Percentiles rank a stretch among this genome's conserved stretches.
Evolutionary conservation across 2,888 invertebrate species (phyloP).

Genomic region (Hedya salicella): DNA sequence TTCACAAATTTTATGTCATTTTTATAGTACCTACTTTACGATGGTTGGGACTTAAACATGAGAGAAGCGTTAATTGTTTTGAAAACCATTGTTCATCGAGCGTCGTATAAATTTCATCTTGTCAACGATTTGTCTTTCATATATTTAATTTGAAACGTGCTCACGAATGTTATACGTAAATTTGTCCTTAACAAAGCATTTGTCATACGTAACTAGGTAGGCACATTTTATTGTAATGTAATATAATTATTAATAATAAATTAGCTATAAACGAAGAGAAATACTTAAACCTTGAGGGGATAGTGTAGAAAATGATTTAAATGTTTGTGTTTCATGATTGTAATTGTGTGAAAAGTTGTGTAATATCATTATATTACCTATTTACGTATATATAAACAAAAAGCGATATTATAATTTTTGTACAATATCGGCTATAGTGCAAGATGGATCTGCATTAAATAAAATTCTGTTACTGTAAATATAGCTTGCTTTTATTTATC

Average conservation of each 20-base stretch:
- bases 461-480: constrained; percentile 84
- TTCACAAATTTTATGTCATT: constrained; percentile 4
- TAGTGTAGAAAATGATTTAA: constrained; percentile 77
- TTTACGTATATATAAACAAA: constrained; percentile 70
- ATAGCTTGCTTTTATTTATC: constrained; percentile 59
- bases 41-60: constrained; percentile 21
- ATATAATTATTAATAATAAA: constrained; percentile 74
- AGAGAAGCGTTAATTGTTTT: constrained; percentile 13
- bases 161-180: constrained; percentile 80
- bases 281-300: constrained; percentile 78
- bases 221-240: constrained; percentile 83
- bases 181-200: constrained; percentile 76
- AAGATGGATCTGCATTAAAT: constrained; percentile 83
- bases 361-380: constrained; percentile 76
- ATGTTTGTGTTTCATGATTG: constrained; percentile 83
- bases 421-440: constrained; percentile 84
- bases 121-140: constrained; percentile 62
- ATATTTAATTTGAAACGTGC: constrained; percentile 74
- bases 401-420: constrained; percentile 82
- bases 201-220: constrained; percentile 83
- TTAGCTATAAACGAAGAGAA: constrained; percentile 75
- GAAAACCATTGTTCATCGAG: constrained; percentile 37
- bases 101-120: constrained; percentile 52
- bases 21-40: constrained; percentile 18
- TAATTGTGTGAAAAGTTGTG: constrained; percentile 80